Evolutionary conservation across 2,113 vertebrate genomes (phyloP).

Genomic region (Casuarius casuarius): DNA sequence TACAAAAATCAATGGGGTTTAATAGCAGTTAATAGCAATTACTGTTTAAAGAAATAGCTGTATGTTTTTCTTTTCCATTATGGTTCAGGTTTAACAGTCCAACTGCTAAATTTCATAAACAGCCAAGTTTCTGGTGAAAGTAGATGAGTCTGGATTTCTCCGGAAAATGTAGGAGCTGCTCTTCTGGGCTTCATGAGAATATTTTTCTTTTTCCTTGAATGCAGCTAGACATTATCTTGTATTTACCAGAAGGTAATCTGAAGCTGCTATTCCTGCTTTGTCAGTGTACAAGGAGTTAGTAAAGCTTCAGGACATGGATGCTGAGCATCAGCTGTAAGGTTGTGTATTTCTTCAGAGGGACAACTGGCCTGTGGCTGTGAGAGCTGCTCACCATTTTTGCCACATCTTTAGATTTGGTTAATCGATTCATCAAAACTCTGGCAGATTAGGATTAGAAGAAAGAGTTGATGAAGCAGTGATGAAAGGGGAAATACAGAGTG

Average conservation of each 20-base stretch:
- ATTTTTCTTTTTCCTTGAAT: background rate
- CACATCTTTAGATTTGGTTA: background rate
- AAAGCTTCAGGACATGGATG: conserved; percentile 2
- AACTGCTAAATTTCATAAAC: background rate
- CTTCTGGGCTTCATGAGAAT: background rate
- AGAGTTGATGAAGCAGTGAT: background rate
- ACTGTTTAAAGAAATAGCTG: background rate
- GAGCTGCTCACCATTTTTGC: rapidly evolving
- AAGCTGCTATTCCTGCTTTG: background rate
- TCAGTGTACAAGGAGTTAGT: background rate
- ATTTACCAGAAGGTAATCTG: conserved; percentile 42
- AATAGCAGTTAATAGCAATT: background rate
- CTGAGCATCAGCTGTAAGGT: background rate
- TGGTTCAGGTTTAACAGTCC: background rate
- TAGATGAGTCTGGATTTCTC: background rate
- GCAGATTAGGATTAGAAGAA: background rate
- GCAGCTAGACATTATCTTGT: conserved; percentile 25
- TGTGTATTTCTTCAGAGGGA: background rate
- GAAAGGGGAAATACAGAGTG: background rate
- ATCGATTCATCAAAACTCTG: background rate
- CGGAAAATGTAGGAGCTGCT: background rate
- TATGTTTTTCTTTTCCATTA: background rate
- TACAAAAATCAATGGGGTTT: background rate
- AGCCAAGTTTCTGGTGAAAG: background rate
- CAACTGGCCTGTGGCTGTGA: background rate